These are phyloP conservation scores for Antheraea assamensis DNA, from an alignment of 2,888 invertebrate genomes.

Conservation along the genomic window DNA sequence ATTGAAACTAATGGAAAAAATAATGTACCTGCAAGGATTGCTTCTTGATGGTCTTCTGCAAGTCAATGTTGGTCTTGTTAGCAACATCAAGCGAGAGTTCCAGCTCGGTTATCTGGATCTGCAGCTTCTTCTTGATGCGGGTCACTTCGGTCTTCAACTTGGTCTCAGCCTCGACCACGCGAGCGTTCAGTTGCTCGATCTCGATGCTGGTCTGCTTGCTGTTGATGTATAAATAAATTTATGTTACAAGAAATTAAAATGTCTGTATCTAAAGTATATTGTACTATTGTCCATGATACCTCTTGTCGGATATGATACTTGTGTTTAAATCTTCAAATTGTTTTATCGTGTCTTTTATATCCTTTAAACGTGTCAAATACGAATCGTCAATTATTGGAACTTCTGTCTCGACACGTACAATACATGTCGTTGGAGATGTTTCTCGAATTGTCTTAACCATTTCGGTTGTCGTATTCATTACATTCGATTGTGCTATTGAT, in stretches of 20 bases:
- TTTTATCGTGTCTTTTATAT: constrained; percentile 83
- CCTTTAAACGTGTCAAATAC: constrained; percentile 81
- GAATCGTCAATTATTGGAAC: constrained; percentile 77
- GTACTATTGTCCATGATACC: constrained; percentile 70
- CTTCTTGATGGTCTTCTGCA: constrained; percentile 98
- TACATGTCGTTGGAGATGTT: constrained; percentile 60
- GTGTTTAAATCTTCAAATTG: constrained; percentile 84
- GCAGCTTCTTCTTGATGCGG: constrained; percentile 99
- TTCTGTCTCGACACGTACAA: constrained; percentile 64
- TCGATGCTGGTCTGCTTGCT: constrained; percentile 99
- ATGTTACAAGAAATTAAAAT: not conserved
- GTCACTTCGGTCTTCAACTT: constrained; percentile 97
- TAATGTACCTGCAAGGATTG: constrained; percentile 91
- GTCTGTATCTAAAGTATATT: not conserved
- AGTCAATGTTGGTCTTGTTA: constrained; percentile 98
- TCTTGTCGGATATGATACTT: constrained; percentile 80
- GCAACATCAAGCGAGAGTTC: constrained; percentile 98
- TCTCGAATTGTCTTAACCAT: constrained; percentile 55
- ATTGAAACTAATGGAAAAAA: not conserved
- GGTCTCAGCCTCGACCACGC: constrained; percentile 97
- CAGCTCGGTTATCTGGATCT: constrained; percentile 98
- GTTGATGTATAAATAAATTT: constrained; percentile 41
- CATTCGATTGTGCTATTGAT: constrained; percentile 39
- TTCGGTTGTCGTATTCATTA: constrained; percentile 53
- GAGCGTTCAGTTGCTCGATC: constrained; percentile 97